Base-by-base conservation (phyloP, 35 echinoderm and acorn worm genomes). In the Heliocidaris tuberculata region DNA sequence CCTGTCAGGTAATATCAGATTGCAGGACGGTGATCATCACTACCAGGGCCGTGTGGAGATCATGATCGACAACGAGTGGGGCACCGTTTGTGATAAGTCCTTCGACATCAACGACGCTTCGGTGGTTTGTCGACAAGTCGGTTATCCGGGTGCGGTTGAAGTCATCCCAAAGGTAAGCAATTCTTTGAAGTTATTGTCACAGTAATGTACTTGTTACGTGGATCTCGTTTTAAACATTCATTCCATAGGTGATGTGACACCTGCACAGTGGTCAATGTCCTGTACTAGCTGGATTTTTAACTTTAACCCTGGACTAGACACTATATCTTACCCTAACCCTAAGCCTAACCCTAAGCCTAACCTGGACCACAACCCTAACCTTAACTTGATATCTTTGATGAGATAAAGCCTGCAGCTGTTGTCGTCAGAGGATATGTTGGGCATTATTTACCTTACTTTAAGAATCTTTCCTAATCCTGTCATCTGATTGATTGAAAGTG, bases 21-120 rank as follows among this genome's bases (percentile, higher is more conserved):
- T 93, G 32, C 5, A 30, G 13, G 49, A 59, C 13, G 91, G 91
- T 50, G 16, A 93, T 35, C 31, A 30, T 9, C 91, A 93, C 27
- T 59, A 93, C 17, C n/a, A 93, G 19, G 91, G 91, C 13, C 91
- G 91, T 93, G 50, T 93, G 13, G 91, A 93, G 50, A 48, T 93
- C 48, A 49, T 93, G 91, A 49, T 93, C 13, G 91, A 93, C 27
- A 48, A 59, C 50, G 91, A 52, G 48, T 93, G 91, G 91, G 91
- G 91, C 11, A 93, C 91, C 19, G 9, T 93, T 29, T 93, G 91
- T n/a, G 91, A 93, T 31, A 49, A 93, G 50, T 93, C 50, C 11
- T 93, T 93, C 30, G 91, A 59, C 6, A 93, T 93, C 48, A 24
- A 49, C 49, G 91, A 93, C 27, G 91, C 91, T 93, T 32, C 47